Percentiles rank a stretch among this genome's conserved stretches.
Evolutionary conservation across 2,113 vertebrate species (phyloP).

Genomic region (Microtus pennsylvanicus): DNA sequence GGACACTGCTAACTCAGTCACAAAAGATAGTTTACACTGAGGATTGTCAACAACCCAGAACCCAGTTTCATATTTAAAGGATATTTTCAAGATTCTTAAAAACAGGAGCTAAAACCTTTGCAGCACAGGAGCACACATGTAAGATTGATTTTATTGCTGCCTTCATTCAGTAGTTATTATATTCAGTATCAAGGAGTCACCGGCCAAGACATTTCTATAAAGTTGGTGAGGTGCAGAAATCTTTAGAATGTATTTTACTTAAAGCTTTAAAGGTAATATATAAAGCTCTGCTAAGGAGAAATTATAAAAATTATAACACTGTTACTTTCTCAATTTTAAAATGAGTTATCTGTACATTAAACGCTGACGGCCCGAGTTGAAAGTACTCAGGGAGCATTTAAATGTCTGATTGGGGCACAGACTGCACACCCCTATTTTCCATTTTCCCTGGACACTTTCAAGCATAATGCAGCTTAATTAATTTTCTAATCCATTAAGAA

Average conservation of each 20-base stretch:
- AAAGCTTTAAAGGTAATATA: slow-evolving; percentile 56
- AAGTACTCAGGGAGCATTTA: slow-evolving; percentile 43
- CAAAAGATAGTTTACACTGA: background rate
- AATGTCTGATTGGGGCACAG: background rate
- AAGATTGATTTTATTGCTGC: slow-evolving; percentile 27
- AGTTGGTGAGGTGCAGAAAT: slow-evolving; percentile 64
- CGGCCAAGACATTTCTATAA: slow-evolving; percentile 55
- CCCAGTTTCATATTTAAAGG: background rate
- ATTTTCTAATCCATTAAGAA: slow-evolving; percentile 69
- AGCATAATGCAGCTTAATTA: slow-evolving; percentile 62
- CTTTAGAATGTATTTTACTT: slow-evolving; percentile 48
- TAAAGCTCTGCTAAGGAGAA: slow-evolving; percentile 47
- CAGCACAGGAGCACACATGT: background rate
- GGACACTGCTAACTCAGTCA: background rate
- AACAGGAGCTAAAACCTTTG: background rate
- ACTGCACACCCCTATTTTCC: slow-evolving; percentile 21
- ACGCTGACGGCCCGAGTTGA: slow-evolving; percentile 53
- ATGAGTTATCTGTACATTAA: slow-evolving; percentile 71
- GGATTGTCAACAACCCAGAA: background rate
- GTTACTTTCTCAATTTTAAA: slow-evolving; percentile 59
- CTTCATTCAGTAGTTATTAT: slow-evolving; percentile 28
- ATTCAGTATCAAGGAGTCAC: background rate
- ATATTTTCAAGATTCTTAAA: slow-evolving; percentile 2
- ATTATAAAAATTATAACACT: slow-evolving; percentile 72
- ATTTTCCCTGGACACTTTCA: slow-evolving; percentile 53